Evolutionary conservation across 2,888 invertebrate species (phyloP), one percentile per base, ranked within the genome.

Genomic region (Chironomus tentans): DNA sequence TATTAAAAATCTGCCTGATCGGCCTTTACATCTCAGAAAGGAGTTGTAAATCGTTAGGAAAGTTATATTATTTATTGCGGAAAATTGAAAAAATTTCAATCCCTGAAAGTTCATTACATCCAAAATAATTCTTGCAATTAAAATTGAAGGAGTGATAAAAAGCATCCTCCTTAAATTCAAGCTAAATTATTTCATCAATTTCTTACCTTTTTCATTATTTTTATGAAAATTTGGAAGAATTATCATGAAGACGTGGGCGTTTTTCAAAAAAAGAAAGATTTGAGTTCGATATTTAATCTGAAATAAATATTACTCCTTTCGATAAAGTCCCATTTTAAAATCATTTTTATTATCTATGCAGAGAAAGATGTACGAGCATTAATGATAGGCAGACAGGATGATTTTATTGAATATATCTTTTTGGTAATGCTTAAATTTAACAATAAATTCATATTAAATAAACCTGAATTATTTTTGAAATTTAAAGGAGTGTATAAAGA

Each of bases 301-400:
- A 18, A 62, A 62, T 62, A 62, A 62, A 62, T 62, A 62, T 62
- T 21, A 62, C 62, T 62, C 62, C 62, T 62, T 62, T 62, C 6
- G 5, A 62, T 62, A 18, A 21, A 62, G 18, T 15, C 10, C 62
- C n/a, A 4, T n/a, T n/a, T 13, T n/a, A 62, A 62, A n/a, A n/a
- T n/a, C n/a, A n/a, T n/a, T n/a, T 50, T 50, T 50, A 15, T 15
- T 15, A 50, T 50, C n/a, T n/a, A 15, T 10, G 13, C 3, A 28
- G 6, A 28, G 28, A 24, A 24, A 24, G 22, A 24, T 2, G 3
- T 3, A 24, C 22, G 22, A 3, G 22, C 22, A n/a, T 24, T 28
- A 28, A 3, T 28, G 28, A 28, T 1, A 38, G 7, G 10, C 38
- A 38, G 38, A 38, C 38, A 10, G 38, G 38, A 10, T 38, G 10